Evolutionary conservation across 2,113 vertebrate genomes (phyloP).

Genomic region (Malurus cyaneus): DNA sequence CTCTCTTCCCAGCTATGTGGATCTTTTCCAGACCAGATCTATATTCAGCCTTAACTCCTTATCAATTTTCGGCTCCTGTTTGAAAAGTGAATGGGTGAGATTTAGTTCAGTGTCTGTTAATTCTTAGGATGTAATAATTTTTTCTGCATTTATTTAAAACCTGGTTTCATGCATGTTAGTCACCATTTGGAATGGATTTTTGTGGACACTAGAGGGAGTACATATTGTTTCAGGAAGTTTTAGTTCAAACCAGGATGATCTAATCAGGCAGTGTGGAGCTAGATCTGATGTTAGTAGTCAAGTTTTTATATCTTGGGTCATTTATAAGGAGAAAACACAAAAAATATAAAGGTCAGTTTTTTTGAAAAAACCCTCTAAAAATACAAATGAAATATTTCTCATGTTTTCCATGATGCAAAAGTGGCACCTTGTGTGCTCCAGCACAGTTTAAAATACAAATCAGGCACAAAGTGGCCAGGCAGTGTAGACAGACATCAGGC

Average conservation of each 20-base stretch:
- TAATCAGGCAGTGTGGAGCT: neutral
- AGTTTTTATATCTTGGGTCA: fast-evolving
- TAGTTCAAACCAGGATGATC: neutral
- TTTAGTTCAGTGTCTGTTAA: neutral
- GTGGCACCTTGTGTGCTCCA: neutral
- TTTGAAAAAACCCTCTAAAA: fast-evolving
- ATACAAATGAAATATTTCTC: fast-evolving
- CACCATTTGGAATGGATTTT: neutral
- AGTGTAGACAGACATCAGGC: neutral
- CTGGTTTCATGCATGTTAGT: neutral
- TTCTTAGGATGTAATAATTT: neutral
- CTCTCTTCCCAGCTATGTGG: neutral
- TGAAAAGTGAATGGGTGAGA: neutral
- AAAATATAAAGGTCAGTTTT: neutral
- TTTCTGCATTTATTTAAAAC: neutral
- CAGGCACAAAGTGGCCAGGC: neutral
- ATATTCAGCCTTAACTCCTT: neutral
- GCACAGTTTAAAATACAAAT: neutral
- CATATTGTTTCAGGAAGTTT: constrained; percentile 23
- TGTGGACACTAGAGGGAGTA: constrained; percentile 60
- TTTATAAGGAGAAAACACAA: neutral
- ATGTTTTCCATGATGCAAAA: neutral
- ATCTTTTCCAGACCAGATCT: neutral
- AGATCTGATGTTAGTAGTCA: neutral
- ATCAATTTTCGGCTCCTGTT: neutral